phyloP scores from a whole-genome alignment of 2,797 vertebrate species.

The Schizopygopsis pylzovi region DNA sequence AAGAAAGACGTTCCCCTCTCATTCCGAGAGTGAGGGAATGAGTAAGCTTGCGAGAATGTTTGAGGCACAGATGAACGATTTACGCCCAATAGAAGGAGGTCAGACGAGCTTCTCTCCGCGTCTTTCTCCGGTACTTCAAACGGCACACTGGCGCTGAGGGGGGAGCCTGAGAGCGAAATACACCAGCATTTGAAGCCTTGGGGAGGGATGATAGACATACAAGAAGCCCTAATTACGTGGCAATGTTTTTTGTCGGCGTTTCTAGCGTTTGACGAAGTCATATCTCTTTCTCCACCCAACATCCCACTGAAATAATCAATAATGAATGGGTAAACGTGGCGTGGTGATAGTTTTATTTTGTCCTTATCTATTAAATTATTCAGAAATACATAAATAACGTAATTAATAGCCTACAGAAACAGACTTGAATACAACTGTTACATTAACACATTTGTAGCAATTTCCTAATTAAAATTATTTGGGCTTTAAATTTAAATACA shows the following conservation, averaged over 20 bases:
- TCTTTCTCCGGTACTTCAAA: conserved; percentile 70
- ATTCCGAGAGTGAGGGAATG: conserved; percentile 65
- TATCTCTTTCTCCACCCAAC: conserved; percentile 59
- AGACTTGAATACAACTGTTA: not conserved
- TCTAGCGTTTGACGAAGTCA: conserved; percentile 82
- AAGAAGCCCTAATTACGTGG: conserved; percentile 88
- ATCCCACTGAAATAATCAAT: conserved; percentile 15
- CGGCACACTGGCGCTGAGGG: conserved; percentile 74
- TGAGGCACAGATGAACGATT: conserved; percentile 71
- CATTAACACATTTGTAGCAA: not conserved
- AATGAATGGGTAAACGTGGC: not conserved
- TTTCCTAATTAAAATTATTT: not conserved
- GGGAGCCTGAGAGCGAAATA: conserved; percentile 71
- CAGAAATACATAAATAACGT: not conserved
- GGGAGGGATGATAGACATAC: conserved; percentile 77
- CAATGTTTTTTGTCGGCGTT: conserved; percentile 76
- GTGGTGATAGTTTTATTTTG: not conserved
- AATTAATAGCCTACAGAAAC: not conserved
- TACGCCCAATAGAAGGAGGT: conserved; percentile 48
- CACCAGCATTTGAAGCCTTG: conserved; percentile 76
- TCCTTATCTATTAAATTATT: not conserved
- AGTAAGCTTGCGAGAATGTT: conserved; percentile 70
- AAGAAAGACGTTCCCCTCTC: conserved; percentile 29
- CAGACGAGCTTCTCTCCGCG: conserved; percentile 47
- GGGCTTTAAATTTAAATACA: too few relatives aligned